Percentiles rank a stretch among this genome's conserved stretches.
Evolutionary conservation across 2,888 invertebrate genomes (phyloP).

Genomic region (Drosophila aldrichi): DNA sequence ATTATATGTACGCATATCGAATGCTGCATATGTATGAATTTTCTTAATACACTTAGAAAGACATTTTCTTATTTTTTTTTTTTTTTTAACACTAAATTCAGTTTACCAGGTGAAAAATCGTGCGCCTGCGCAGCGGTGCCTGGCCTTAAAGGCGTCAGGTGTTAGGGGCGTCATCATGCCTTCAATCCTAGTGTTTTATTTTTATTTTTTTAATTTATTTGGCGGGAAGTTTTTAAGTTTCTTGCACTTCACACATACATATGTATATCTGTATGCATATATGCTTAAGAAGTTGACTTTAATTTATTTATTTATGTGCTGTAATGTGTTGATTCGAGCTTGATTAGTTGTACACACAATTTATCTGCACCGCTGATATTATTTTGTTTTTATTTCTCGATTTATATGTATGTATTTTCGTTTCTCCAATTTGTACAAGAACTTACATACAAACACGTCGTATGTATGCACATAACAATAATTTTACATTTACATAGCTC

Average conservation of each 20-base stretch:
- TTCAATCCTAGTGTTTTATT: constrained; percentile 30
- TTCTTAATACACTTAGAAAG: constrained; percentile 62
- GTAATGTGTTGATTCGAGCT: constrained; percentile 70
- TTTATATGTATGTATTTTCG: constrained; percentile 37
- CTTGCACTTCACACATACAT: constrained; percentile 25
- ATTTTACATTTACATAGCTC: constrained; percentile 57
- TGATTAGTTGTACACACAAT: constrained; percentile 46
- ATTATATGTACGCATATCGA: constrained; percentile 17
- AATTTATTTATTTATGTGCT: constrained; percentile 33
- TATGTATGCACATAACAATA: constrained; percentile 44
- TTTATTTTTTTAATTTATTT: constrained; percentile 3
- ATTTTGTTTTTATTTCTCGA: constrained; percentile 19
- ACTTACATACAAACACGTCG: constrained; percentile 47
- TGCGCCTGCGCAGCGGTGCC: constrained; percentile 78
- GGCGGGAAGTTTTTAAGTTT: constrained; percentile 68
- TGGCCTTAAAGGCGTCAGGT: constrained; percentile 49
- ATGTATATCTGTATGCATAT: constrained; percentile 2
- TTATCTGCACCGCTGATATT: constrained; percentile 52
- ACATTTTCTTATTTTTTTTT: constrained; percentile 11
- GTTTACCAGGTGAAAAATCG: constrained; percentile 62
- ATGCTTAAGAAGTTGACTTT: constrained; percentile 48
- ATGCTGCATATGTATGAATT: constrained; percentile 22
- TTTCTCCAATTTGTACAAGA: constrained; percentile 46
- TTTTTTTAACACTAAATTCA: constrained; percentile 54
- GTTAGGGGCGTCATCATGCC: constrained; percentile 28